Evolutionary conservation across 1,140 invertebrate species (phyloP).

Genomic region (Pissodes strobi): DNA sequence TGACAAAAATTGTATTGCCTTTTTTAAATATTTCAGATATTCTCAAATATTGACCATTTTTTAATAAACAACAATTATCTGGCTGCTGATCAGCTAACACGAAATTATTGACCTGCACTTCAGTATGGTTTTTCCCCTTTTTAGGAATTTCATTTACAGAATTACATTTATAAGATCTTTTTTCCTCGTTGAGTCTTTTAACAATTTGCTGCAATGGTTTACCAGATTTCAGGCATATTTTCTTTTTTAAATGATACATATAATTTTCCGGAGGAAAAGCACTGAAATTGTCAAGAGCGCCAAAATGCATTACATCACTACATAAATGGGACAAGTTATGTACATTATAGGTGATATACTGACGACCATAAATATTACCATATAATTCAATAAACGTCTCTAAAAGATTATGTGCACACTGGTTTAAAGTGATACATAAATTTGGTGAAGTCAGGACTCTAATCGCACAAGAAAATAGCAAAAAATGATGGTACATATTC

Average conservation of each 20-base stretch:
- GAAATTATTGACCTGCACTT: not conserved
- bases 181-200: not conserved
- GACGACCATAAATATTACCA: not conserved
- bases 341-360: too few relatives aligned
- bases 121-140: not conserved
- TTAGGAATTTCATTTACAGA: too few relatives aligned
- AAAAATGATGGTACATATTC: constrained; percentile 11
- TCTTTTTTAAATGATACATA: not conserved
- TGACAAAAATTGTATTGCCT: not conserved
- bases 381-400: not conserved
- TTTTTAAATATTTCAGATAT: not conserved
- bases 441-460: constrained; percentile 8
- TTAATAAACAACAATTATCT: not conserved
- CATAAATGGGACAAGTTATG: too few relatives aligned
- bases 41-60: not conserved
- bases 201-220: not conserved
- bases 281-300: not conserved
- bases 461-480: not conserved
- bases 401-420: not conserved
- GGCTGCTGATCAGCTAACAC: not conserved
- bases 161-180: too few relatives aligned
- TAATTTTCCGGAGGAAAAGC: not conserved
- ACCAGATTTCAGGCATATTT: not conserved
- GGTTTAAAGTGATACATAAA: not conserved
- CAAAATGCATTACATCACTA: not conserved